Percentiles rank a stretch among this genome's conserved stretches.
phyloP scores from a whole-genome alignment of 2,888 invertebrate species.

The Pycnomerus fuliginosus region DNA sequence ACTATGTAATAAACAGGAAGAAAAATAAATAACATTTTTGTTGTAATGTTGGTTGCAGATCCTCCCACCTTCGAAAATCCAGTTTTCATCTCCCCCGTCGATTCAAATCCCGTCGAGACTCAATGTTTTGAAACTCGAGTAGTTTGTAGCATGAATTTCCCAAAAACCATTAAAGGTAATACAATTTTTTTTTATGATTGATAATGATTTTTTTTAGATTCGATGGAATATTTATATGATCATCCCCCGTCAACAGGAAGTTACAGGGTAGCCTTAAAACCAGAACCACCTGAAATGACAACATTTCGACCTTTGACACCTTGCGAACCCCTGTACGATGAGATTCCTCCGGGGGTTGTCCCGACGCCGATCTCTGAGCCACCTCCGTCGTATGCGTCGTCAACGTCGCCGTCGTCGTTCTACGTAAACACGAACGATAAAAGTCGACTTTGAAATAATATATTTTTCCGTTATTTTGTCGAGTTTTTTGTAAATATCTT shows the following conservation, averaged over 20 bases:
- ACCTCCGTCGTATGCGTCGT: conserved; percentile 23
- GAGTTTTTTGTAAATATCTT: neutral
- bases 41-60: conserved; percentile 48
- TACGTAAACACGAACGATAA: conserved; percentile 39
- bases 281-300: conserved; percentile 46
- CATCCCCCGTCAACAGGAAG: conserved; percentile 53
- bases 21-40: too few species aligned
- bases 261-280: conserved; percentile 43
- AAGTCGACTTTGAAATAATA: conserved; percentile 31
- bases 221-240: conserved; percentile 65
- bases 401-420: conserved; percentile 25
- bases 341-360: conserved; percentile 57
- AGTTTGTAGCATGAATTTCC: conserved; percentile 33
- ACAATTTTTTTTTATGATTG: conserved; percentile 7
- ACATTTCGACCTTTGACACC: conserved; percentile 42
- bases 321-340: conserved; percentile 67
- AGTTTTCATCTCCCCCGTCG: conserved; percentile 32
- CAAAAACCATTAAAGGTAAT: conserved; percentile 5
- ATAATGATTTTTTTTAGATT: conserved; percentile 51
- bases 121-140: conserved; percentile 30
- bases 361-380: conserved; percentile 9
- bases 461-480: neutral
- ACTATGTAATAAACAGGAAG: too few species aligned
- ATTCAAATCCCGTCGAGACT: conserved; percentile 3
- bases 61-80: conserved; percentile 57